phyloP scores from a whole-genome alignment of 2,888 invertebrate genomes.

The Lasioglossum lativentre region DNA sequence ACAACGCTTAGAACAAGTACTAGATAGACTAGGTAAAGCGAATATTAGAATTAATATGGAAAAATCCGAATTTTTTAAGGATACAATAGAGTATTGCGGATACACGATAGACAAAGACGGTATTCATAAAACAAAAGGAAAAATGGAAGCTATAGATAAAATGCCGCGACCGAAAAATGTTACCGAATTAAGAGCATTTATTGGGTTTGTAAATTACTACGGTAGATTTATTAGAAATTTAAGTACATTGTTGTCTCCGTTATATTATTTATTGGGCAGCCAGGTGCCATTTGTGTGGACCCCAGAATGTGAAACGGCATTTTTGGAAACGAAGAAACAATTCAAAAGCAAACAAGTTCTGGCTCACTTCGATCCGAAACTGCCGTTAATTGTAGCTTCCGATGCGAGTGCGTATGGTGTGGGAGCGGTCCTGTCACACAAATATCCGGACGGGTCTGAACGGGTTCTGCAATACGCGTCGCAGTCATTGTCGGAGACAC shows the following conservation, averaged over 20 bases:
- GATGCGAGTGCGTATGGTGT: no score
- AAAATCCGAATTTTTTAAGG: conserved; percentile 9
- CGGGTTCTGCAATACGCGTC: no score
- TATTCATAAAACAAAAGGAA: neutral
- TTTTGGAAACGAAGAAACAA: no score
- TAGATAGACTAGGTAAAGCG: neutral
- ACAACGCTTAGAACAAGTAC: neutral
- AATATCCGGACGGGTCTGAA: no score
- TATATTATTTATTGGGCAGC: neutral
- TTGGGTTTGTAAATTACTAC: conserved; percentile 4
- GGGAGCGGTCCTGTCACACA: no score
- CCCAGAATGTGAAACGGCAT: no score
- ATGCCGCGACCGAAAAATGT: conserved; percentile 3
- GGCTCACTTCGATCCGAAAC: no score
- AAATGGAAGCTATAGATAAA: conserved; percentile 6
- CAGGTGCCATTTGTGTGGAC: no score
- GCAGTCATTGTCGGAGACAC: no score
- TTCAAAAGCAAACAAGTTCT: no score
- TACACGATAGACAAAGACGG: neutral
- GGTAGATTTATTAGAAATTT: conserved; percentile 13
- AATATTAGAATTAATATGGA: conserved; percentile 11
- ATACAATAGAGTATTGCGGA: neutral
- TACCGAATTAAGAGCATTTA: neutral
- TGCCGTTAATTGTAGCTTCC: no score
- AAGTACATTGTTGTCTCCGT: neutral